Evolutionary conservation across 2,888 invertebrate genomes (phyloP).

Genomic region (Eupithecia inturbata): DNA sequence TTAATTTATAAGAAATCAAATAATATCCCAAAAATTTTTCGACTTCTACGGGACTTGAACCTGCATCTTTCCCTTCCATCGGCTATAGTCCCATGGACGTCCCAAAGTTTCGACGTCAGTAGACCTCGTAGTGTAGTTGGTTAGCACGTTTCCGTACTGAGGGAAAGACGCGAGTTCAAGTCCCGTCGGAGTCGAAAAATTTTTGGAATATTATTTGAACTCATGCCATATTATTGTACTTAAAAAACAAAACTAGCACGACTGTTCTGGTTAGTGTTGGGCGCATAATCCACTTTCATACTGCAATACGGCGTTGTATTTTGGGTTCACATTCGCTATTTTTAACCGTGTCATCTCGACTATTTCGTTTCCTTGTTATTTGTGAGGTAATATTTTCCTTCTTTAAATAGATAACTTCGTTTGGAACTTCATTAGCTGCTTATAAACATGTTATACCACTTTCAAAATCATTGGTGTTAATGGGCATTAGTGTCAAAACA

Average conservation of each 20-base stretch:
- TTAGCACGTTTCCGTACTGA: too few species aligned
- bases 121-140: too few species aligned
- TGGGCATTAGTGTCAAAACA: slow-evolving; percentile 27
- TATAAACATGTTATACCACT: slow-evolving; percentile 33
- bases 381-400: slow-evolving; percentile 43
- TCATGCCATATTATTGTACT: too few species aligned
- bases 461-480: slow-evolving; percentile 19
- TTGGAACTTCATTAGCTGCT: slow-evolving; percentile 40
- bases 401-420: slow-evolving; percentile 42
- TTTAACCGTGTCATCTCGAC: slow-evolving; percentile 42
- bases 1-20: too few species aligned
- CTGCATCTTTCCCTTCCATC: too few species aligned
- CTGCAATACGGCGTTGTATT: slow-evolving; percentile 32
- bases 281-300: background rate
- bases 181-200: too few species aligned
- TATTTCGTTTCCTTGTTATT: slow-evolving; percentile 46
- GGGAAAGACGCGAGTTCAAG: too few species aligned
- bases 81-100: too few species aligned
- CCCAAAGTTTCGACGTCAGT: too few species aligned
- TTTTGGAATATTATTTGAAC: too few species aligned
- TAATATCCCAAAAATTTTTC: too few species aligned
- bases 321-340: slow-evolving; percentile 39
- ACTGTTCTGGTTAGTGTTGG: background rate
- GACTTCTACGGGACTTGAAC: too few species aligned
- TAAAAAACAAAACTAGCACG: background rate